A percentile compares a stretch with the other conserved stretches of the same genome.
Evolutionary conservation across 2,113 vertebrate species (phyloP).

Genomic region (Catagonus wagneri): DNA sequence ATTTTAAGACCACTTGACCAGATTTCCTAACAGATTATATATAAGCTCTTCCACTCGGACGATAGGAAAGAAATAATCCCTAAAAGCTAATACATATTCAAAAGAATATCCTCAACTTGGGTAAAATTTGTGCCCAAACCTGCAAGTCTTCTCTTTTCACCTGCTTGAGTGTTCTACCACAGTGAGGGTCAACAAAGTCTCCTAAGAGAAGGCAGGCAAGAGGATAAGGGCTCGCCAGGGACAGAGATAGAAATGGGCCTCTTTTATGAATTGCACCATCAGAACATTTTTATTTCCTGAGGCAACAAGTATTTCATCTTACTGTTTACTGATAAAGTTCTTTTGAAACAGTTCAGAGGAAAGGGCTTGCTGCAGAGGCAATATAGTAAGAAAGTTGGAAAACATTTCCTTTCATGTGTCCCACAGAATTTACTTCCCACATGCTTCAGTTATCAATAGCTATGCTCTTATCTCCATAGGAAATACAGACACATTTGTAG

Average conservation of each 20-base stretch:
- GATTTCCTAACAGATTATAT: not conserved
- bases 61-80: not conserved
- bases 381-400: not conserved
- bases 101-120: not conserved
- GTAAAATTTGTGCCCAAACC: not conserved
- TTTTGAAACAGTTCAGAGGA: constrained; percentile 50
- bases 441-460: not conserved
- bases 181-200: not conserved
- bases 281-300: constrained; percentile 25
- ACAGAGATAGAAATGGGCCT: not conserved
- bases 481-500: not conserved
- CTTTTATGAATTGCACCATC: not conserved
- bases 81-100: not conserved
- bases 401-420: not conserved
- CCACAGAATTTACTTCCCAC: constrained; percentile 20
- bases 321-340: constrained; percentile 27
- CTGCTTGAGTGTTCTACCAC: not conserved
- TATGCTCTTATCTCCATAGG: not conserved
- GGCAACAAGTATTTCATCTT: constrained; percentile 26
- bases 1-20: not conserved
- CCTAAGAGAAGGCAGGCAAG: not conserved
- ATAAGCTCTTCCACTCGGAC: not conserved
- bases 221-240: not conserved
- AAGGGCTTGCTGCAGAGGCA: not conserved
- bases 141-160: not conserved